Evolutionary conservation across 2,113 vertebrate species (phyloP).

Genomic region (Sisor rabdophorus): DNA sequence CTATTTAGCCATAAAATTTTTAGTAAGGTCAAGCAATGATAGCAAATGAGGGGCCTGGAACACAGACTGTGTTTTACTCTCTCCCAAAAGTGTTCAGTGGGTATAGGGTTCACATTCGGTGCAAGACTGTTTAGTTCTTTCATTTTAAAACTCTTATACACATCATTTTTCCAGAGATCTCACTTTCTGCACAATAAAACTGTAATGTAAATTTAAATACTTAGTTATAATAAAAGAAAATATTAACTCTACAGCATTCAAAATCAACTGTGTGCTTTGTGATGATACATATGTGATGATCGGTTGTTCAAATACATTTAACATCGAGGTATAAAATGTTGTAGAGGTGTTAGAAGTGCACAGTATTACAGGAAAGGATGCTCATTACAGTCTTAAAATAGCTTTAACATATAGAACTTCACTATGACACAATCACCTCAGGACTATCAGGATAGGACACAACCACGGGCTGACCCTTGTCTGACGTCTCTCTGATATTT

Average conservation of each 20-base stretch:
- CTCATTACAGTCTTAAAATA: not conserved
- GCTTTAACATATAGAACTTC: not conserved
- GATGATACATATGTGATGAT: too few relatives aligned
- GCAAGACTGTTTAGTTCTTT: too few relatives aligned
- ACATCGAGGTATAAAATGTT: too few relatives aligned
- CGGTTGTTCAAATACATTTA: too few relatives aligned
- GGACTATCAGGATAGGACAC: slow-evolving; percentile 84
- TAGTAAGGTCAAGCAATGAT: not conserved
- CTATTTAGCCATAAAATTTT: not conserved
- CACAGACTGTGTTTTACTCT: not conserved
- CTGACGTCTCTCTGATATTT: slow-evolving; percentile 87
- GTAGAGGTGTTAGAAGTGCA: too few relatives aligned
- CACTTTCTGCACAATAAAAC: too few relatives aligned
- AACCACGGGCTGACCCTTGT: slow-evolving; percentile 85
- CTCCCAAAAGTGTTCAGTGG: not conserved
- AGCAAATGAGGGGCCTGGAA: not conserved
- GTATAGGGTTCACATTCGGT: not conserved
- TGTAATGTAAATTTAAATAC: too few relatives aligned
- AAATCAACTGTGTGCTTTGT: too few relatives aligned
- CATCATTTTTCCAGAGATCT: too few relatives aligned
- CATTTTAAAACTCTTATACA: not conserved
- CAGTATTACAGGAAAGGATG: too few relatives aligned
- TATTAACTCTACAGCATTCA: too few relatives aligned
- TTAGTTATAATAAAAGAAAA: too few relatives aligned
- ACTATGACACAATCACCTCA: slow-evolving; percentile 70